Evolutionary conservation across 2,113 vertebrate genomes (phyloP).

Genomic region (Apodemus sylvaticus): DNA sequence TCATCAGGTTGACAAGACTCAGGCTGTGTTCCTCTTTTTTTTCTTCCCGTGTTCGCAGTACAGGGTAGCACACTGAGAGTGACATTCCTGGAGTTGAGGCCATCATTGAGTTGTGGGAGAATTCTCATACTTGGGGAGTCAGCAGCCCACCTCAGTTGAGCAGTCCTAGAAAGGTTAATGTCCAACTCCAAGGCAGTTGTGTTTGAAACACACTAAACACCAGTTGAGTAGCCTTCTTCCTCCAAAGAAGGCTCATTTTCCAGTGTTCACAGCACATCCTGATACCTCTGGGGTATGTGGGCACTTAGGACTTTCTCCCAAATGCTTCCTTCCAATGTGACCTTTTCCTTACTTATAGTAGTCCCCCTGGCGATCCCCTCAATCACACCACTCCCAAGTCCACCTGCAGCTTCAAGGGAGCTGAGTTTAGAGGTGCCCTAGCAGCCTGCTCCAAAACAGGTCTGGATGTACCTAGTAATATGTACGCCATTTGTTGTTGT

Average conservation of each 20-base stretch:
- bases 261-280: neutral
- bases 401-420: neutral
- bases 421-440: slow-evolving; percentile 20
- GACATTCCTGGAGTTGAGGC: neutral
- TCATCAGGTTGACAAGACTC: neutral
- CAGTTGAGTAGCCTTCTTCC: neutral
- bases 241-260: neutral
- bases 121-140: neutral
- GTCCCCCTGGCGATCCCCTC: too few relatives aligned
- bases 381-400: neutral
- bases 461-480: neutral
- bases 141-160: neutral
- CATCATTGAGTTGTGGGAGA: neutral
- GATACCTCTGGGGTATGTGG: neutral
- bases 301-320: neutral
- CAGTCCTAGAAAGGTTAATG: neutral
- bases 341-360: neutral
- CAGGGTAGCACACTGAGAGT: neutral
- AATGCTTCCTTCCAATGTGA: neutral
- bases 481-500: neutral
- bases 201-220: neutral
- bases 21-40: neutral
- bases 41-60: neutral
- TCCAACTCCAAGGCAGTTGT: neutral
- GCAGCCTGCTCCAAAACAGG: slow-evolving; percentile 3